Evolutionary conservation across 2,797 vertebrate species (phyloP), one percentile per base, ranked within the genome.

Genomic region (Arrhamphus sclerolepis): DNA sequence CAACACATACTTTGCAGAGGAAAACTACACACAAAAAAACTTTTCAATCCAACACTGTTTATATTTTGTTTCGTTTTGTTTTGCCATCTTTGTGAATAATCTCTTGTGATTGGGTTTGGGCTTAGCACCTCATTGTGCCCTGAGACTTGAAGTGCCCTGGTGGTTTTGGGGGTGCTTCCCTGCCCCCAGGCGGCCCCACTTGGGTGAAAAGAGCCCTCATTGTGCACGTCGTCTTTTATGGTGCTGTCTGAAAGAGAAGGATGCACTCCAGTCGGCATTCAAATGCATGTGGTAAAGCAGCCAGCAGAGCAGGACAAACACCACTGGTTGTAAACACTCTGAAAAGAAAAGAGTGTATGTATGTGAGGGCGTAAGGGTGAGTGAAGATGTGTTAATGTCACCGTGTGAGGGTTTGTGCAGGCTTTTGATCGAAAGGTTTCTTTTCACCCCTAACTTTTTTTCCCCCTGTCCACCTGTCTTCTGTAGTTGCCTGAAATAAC

Each of bases 161-260:
- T 46, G 62, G 80, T 87, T 89, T 81, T 58, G 60, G 85, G 86
- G 83, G 84, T 84, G 75, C 79, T 75, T 68, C 84, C 77, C 77
- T 70, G 56, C 83, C 81, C 80, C 82, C 77, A 66, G 76, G 79
- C 81, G 77, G 77, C 81, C 80, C 80, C 80, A 61, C 78, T 77
- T 39, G 43, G 63, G 75, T 88, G 76, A 87, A 90, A 89, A 81
- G 83, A 86, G 76, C 75, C 71, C 84, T 90, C 82, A 89, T 90
- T 91, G 89, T 91, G 85, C 81, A 79, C 77, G 82, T 84, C 84
- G 75, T 88, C 87, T 84, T 89, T 90, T 88, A 87, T 89, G 78
- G 85, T 24, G 69, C 86, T 85, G 75, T 83, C 82, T 89, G 85
- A 89, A 85, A 81, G 77, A 83, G 84, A 90, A 78, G 80, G 85